Percentiles rank a stretch among this genome's conserved stretches.
Conservation (phyloP, 2,113 vertebrate genomes). For the Vidua macroura region DNA sequence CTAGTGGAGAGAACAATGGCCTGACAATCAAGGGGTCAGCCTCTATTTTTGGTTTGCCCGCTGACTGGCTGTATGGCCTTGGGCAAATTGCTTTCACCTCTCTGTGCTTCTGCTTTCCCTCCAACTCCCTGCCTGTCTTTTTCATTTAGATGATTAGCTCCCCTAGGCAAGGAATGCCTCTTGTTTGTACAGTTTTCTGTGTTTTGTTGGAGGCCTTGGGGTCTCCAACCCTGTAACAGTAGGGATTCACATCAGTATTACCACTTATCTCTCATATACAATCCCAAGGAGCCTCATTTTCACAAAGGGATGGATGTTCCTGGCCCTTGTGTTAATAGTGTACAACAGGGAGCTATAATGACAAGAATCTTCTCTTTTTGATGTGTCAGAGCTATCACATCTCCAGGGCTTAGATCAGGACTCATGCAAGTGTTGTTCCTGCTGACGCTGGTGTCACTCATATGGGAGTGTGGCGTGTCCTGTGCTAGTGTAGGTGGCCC, state of each 20-base stretch:
- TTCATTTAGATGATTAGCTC: conserved; percentile 28
- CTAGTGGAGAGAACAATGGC: conserved; percentile 38
- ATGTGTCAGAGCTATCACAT: background rate
- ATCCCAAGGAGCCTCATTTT: background rate
- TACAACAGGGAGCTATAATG: background rate
- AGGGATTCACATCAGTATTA: background rate
- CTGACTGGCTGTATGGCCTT: background rate
- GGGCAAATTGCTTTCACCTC: conserved; percentile 51
- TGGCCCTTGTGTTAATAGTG: background rate
- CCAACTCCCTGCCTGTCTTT: conserved; percentile 39
- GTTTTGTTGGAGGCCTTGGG: background rate
- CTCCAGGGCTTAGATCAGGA: background rate
- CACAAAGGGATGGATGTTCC: background rate
- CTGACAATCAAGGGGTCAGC: conserved; percentile 42
- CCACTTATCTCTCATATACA: background rate
- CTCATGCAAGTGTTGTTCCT: background rate
- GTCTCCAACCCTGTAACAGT: background rate
- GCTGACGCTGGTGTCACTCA: background rate
- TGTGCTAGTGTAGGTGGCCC: background rate
- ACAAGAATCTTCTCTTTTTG: background rate
- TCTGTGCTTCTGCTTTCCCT: background rate
- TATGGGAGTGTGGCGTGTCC: background rate
- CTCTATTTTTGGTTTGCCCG: conserved; percentile 15
- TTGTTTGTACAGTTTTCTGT: conserved; percentile 6
- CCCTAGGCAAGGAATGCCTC: conserved; percentile 23